These are phyloP conservation scores for Pollenia angustigena DNA, from an alignment of 2,888 invertebrate genomes.

Conservation along the genomic window DNA sequence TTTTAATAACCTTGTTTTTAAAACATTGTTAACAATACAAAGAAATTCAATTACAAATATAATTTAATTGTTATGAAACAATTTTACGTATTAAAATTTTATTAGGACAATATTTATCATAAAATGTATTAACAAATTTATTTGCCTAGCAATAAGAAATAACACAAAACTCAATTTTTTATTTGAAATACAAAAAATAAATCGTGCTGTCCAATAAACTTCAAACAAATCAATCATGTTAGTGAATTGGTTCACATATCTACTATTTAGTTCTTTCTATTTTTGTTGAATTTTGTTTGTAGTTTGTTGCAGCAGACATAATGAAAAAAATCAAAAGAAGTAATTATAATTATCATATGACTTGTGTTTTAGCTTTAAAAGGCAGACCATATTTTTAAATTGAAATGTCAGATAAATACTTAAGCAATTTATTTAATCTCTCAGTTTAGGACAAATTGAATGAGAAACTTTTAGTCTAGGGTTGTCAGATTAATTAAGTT, in stretches of 20 bases:
- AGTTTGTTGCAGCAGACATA: not conserved
- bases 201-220: constrained; percentile 5
- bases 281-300: not conserved
- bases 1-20: constrained; percentile 1
- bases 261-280: constrained; percentile 10
- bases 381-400: not conserved
- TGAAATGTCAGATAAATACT: not conserved
- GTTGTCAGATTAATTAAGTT: not conserved
- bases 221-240: constrained; percentile 47
- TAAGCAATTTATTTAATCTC: not conserved
- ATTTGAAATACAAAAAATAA: not conserved
- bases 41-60: constrained; percentile 28
- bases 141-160: not conserved
- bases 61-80: constrained; percentile 10
- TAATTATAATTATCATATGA: not conserved
- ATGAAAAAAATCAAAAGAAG: not conserved
- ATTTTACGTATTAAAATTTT: not conserved
- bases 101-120: not conserved
- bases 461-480: not conserved
- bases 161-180: not conserved
- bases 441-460: not conserved
- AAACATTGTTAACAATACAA: constrained; percentile 1
- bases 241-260: not conserved
- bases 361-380: not conserved
- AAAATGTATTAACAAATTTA: not conserved